phyloP scores from a whole-genome alignment of 2,797 vertebrate genomes.

The Bradypus variegatus region DNA sequence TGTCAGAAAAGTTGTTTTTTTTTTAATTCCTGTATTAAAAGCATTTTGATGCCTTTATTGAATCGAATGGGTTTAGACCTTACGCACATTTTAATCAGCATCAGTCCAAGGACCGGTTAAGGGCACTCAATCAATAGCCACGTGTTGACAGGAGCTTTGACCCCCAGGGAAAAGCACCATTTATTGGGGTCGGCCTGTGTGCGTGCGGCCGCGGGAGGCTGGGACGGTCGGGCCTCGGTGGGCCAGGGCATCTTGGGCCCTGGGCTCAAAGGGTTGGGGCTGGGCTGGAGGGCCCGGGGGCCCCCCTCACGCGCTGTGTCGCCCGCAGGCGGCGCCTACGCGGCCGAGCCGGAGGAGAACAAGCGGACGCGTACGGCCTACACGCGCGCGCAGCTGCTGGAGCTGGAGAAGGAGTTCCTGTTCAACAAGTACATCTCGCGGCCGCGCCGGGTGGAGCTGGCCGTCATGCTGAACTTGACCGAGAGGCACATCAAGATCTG shows the following conservation, averaged over 20 bases:
- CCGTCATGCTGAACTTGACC: constrained; percentile 93
- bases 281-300: not conserved
- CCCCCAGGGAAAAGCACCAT: not conserved
- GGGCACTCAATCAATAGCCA: not conserved
- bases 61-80: not conserved
- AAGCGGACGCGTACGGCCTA: constrained; percentile 96
- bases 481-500: constrained; percentile 98
- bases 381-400: constrained; percentile 93
- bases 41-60: not conserved
- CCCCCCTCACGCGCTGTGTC: constrained; percentile 29
- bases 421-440: constrained; percentile 98
- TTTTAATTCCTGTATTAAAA: not conserved
- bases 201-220: not conserved
- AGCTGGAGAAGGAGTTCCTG: constrained; percentile 97
- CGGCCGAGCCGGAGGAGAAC: constrained; percentile 89
- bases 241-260: no score
- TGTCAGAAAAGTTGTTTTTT: not conserved
- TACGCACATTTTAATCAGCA: not conserved
- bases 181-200: rapidly evolving
- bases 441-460: constrained; percentile 93
- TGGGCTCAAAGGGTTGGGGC: no score
- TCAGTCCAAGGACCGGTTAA: not conserved
- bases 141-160: not conserved
- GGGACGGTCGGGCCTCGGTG: not conserved
- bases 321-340: constrained; percentile 80